Evolutionary conservation across 30 jellyfish, hydroid and myxozoan genomes (phyloP).

Genomic region (Haliclystus octoradiatus): DNA sequence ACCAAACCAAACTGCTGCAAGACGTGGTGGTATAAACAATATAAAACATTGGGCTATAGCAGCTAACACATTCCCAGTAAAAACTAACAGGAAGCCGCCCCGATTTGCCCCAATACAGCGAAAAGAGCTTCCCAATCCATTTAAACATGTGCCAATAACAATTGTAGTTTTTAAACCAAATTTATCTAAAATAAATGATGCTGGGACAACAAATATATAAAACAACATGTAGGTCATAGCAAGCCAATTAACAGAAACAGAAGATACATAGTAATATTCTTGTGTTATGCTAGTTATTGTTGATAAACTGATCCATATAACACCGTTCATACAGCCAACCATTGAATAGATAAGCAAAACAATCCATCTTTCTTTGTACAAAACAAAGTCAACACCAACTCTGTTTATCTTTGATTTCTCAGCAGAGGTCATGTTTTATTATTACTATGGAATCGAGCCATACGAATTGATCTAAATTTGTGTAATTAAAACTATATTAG

Average conservation of each 20-base stretch:
- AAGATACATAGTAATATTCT: conserved; percentile 45
- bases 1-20: conserved; percentile 97
- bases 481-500: no score
- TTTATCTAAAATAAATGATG: conserved; percentile 37
- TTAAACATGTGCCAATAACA: conserved; percentile 54
- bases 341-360: conserved; percentile 64
- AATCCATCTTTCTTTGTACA: conserved; percentile 64
- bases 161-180: conserved; percentile 51
- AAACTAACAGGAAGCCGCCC: conserved; percentile 47
- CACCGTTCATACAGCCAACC: conserved; percentile 62
- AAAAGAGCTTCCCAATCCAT: conserved; percentile 64
- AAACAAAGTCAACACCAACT: conserved; percentile 1
- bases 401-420: not conserved
- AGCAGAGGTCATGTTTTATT: no score
- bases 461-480: no score
- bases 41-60: conserved; percentile 71
- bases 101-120: conserved; percentile 52
- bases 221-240: conserved; percentile 47
- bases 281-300: conserved; percentile 54
- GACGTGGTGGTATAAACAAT: conserved; percentile 68
- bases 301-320: conserved; percentile 72
- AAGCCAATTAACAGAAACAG: conserved; percentile 58
- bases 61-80: conserved; percentile 54
- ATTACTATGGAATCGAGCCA: no score
- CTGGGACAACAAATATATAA: conserved; percentile 17